A percentile compares a stretch with the other conserved stretches of the same genome.
These are phyloP conservation scores for Athene cunicularia DNA, from an alignment of 2,113 vertebrate genomes.

Conservation along the genomic window DNA sequence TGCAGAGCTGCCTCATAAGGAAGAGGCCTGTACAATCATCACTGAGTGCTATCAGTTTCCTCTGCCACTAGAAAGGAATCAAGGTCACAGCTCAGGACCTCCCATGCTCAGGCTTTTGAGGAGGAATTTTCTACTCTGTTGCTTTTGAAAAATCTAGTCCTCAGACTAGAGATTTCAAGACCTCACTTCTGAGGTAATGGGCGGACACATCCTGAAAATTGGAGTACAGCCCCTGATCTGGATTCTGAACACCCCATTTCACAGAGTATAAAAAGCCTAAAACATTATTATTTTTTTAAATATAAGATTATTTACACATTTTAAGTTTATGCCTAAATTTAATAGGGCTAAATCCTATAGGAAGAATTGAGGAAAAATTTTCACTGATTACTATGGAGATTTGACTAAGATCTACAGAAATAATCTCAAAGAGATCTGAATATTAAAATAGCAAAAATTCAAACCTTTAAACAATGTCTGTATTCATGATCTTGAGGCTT, in stretches of 20 bases:
- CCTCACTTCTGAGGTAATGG: background rate
- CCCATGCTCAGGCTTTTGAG: background rate
- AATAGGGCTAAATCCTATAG: background rate
- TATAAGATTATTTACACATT: background rate
- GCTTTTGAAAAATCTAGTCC: background rate
- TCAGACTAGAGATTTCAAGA: background rate
- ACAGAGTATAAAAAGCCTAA: background rate
- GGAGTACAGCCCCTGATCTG: background rate
- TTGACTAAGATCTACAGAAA: background rate
- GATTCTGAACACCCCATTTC: background rate
- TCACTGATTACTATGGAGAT: background rate
- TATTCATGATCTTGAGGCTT: background rate
- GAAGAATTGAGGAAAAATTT: background rate
- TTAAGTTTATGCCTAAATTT: background rate
- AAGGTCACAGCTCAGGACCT: background rate
- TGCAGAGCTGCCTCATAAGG: background rate
- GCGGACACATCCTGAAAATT: background rate
- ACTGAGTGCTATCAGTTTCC: background rate
- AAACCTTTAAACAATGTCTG: background rate
- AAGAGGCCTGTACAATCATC: background rate
- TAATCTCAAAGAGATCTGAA: background rate
- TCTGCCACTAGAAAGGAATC: background rate
- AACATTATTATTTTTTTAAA: background rate
- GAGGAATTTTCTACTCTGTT: background rate
- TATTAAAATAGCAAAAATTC: background rate